Conservation (phyloP, 2,113 vertebrate species). For the Bucco capensis region DNA sequence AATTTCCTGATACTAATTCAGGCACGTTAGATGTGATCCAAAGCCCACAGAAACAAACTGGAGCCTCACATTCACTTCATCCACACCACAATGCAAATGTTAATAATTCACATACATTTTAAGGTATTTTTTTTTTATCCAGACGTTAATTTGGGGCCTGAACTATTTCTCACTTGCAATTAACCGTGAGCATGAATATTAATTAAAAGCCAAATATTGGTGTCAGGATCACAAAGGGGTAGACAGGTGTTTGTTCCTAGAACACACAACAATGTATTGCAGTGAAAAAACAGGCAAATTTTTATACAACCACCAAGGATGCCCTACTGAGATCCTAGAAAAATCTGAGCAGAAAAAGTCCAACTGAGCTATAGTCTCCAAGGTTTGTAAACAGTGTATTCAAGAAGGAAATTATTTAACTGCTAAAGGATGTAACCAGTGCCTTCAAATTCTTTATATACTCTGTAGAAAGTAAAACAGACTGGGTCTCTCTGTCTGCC, state of each 20-base stretch:
- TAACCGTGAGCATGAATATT: background rate
- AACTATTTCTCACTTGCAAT: background rate
- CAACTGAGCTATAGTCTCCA: background rate
- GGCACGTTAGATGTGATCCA: background rate
- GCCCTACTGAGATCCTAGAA: background rate
- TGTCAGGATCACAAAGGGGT: background rate
- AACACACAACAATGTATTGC: background rate
- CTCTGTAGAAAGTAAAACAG: background rate
- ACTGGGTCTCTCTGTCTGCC: background rate
- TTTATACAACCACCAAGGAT: background rate
- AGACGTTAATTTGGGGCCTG: background rate
- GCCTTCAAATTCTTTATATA: slow-evolving; percentile 5
- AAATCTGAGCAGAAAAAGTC: background rate
- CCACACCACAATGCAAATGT: background rate
- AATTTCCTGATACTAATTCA: slow-evolving; percentile 12
- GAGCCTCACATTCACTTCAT: background rate
- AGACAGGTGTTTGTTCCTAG: background rate
- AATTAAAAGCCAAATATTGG: background rate
- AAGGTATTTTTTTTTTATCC: background rate
- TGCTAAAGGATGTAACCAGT: background rate
- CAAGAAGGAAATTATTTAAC: slow-evolving; percentile 4
- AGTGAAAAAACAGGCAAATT: background rate
- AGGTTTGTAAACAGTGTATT: background rate
- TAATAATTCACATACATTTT: background rate
- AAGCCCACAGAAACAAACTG: background rate